Conservation (phyloP, 2,113 vertebrate species). For the Erpornis zantholeuca region DNA sequence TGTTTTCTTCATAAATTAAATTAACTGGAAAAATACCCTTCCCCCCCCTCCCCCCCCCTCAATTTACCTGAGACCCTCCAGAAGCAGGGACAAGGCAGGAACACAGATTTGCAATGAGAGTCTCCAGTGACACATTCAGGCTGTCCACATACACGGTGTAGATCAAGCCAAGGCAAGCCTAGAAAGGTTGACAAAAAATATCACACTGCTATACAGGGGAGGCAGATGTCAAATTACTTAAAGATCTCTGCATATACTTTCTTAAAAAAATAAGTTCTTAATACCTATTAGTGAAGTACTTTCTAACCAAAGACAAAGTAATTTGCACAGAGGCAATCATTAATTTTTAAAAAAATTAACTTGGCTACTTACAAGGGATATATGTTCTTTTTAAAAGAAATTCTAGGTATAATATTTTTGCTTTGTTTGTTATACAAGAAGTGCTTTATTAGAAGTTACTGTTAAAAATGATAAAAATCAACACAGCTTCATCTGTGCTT, state of each 20-base stretch:
- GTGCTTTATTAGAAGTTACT: background rate
- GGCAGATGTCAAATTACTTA: background rate
- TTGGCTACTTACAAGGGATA: background rate
- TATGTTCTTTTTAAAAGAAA: background rate
- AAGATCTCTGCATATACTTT: background rate
- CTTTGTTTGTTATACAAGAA: background rate
- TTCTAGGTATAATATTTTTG: background rate
- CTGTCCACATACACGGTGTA: conserved; percentile 94
- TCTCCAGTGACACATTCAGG: conserved; percentile 88
- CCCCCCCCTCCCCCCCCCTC: background rate
- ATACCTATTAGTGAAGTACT: background rate
- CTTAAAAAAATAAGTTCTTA: background rate
- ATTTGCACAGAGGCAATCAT: background rate
- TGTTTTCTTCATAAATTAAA: conserved; percentile 72
- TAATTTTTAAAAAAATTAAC: background rate
- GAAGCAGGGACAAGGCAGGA: conserved; percentile 89
- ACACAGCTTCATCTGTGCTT: background rate
- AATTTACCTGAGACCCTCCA: conserved; percentile 92
- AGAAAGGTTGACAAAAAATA: conserved; percentile 15
- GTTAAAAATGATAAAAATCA: background rate
- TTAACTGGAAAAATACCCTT: conserved; percentile 56
- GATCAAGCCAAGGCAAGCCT: conserved; percentile 96
- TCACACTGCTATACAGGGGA: background rate
- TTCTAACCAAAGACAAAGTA: background rate
- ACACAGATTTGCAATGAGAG: conserved; percentile 89